Base-by-base conservation (phyloP, 2,113 vertebrate genomes). In the Notothenia rossii region DNA sequence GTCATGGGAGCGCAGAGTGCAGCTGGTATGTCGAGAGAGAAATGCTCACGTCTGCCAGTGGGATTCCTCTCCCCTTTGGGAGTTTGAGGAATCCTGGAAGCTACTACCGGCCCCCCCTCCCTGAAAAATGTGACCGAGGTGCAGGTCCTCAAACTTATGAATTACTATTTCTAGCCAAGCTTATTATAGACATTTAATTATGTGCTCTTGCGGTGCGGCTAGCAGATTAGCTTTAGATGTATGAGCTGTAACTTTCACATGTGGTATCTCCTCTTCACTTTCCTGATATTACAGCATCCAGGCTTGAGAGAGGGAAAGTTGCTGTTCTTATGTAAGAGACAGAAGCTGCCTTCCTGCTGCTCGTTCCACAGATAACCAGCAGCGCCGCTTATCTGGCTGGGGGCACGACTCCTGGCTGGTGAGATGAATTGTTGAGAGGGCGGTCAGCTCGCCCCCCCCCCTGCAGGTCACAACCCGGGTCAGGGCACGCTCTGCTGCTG, bases 101-200 rank as follows among this genome's bases (percentile, higher is more conserved):
- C 64, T 48, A n/a, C 48, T 10, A 67, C 70, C 51, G 29, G 33
- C 61, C 66, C 20, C 13, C 1, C 49, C 56, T 17, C 5, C 43
- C 9, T 61, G 3, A 43, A 46, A 40, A 51, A 40, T 20, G 53
- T 70, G 75, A 68, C 14, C 0, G 61, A 65, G 33, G 20, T 7
- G 11, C 17, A 18, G 29, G 29, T 8, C 64, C 49, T 10, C 29
- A 43, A 29, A 72, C 18, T 45, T 73, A 60, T 54, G n/a, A 58
- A 60, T 70, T 87, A 85, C 90, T 89, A 93, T 87, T 86, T 80
- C 13, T 12, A 86, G 78, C 48, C 20, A 5, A 22, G 10, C 43
- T 67, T 88, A 88, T 86, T 81, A 80, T 81, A 84, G 77, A 77
- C 69, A 18, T 66, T 63, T 55, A 40, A 46, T 65, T 77, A 60